Percentiles rank a stretch among this genome's conserved stretches.
Evolutionary conservation across 2,113 vertebrate species (phyloP).

Genomic region (Cyphotilapia sp.): DNA sequence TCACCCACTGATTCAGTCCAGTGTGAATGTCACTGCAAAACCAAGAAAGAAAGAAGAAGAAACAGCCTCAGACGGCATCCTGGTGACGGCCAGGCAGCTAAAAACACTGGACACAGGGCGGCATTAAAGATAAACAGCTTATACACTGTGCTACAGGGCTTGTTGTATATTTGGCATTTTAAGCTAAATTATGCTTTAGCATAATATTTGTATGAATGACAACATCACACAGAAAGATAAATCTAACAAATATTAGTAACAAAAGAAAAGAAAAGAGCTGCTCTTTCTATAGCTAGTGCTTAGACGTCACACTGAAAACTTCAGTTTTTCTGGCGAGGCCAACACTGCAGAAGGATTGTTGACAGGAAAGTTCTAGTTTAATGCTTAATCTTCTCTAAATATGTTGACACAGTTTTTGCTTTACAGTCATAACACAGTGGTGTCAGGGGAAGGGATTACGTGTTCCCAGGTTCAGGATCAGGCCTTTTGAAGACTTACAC

Average conservation of each 20-base stretch:
- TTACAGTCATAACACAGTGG: not conserved
- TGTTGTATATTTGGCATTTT: not conserved
- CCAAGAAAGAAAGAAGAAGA: not conserved
- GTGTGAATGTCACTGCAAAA: not conserved
- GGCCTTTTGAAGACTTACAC: not conserved
- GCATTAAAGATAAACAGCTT: not conserved
- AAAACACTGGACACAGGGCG: not conserved
- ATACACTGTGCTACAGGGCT: not conserved
- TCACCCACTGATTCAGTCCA: not conserved
- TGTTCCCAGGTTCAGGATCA: not conserved
- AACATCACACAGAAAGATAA: not conserved
- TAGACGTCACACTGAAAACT: not conserved
- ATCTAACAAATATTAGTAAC: not conserved
- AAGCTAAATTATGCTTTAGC: not conserved
- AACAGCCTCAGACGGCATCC: not conserved
- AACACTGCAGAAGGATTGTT: not conserved
- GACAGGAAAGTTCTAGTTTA: not conserved
- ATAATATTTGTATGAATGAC: not conserved
- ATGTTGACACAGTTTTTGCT: not conserved
- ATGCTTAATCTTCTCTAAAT: not conserved
- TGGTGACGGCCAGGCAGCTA: not conserved
- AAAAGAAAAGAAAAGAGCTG: not conserved
- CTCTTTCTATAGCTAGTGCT: not conserved
- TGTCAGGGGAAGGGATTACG: not conserved
- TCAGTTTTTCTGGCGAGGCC: not conserved